Conservation (phyloP, 2,888 invertebrate species). For the Diloba caeruleocephala region DNA sequence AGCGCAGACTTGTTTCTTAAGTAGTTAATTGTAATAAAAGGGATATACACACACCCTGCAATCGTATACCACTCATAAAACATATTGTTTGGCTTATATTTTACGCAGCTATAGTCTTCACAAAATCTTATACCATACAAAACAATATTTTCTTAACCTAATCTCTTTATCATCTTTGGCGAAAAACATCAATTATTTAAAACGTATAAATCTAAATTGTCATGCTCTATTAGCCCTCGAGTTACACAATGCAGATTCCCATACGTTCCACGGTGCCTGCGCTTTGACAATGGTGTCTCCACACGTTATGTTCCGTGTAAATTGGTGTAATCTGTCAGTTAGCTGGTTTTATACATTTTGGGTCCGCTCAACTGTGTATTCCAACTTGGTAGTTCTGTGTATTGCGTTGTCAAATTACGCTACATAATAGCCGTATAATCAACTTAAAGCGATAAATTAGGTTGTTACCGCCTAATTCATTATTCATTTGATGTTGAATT, state of each 20-base stretch:
- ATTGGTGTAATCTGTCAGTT: slow-evolving; percentile 69
- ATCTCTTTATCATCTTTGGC: no score
- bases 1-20: no score
- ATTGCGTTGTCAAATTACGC: slow-evolving; percentile 10
- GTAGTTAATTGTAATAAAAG: no score
- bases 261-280: slow-evolving; percentile 72
- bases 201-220: slow-evolving; percentile 45
- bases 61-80: no score
- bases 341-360: slow-evolving; percentile 62
- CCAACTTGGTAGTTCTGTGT: slow-evolving; percentile 10
- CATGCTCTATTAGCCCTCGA: slow-evolving; percentile 52
- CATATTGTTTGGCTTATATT: no score
- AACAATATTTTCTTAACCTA: no score
- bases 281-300: slow-evolving; percentile 67
- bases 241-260: slow-evolving; percentile 65
- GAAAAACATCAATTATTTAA: slow-evolving; percentile 30
- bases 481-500: slow-evolving; percentile 15
- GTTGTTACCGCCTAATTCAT: slow-evolving; percentile 22
- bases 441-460: slow-evolving; percentile 25
- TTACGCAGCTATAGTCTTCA: no score
- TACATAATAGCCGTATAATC: slow-evolving; percentile 15
- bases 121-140: no score
- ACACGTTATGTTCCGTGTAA: slow-evolving; percentile 77
- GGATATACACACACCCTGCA: no score
- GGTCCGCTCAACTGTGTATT: slow-evolving; percentile 56